A percentile compares a stretch with the other conserved stretches of the same genome.
Conservation (phyloP, 2,888 invertebrate genomes). For the Cataglyphis albicans region DNA sequence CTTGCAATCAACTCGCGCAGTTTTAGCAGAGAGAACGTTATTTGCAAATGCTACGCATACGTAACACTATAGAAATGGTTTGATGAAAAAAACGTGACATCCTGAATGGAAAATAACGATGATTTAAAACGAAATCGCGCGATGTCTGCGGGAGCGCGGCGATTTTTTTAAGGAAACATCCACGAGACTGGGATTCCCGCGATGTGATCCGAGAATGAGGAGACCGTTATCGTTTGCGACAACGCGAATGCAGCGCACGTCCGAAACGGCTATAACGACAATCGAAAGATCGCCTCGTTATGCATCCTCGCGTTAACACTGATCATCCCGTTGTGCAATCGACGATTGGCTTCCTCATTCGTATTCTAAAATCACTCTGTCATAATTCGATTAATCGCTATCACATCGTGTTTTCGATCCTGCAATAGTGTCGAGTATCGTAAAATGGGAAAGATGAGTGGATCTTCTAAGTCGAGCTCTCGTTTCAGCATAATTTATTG, state of each 20-base stretch:
- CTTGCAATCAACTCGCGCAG: conserved; percentile 71
- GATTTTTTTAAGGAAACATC: conserved; percentile 14
- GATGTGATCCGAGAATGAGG: conserved; percentile 34
- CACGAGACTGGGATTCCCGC: conserved; percentile 44
- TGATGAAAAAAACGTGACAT: conserved; percentile 40
- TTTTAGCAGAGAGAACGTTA: conserved; percentile 62
- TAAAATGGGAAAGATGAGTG: conserved; percentile 32
- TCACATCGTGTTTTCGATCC: conserved; percentile 30
- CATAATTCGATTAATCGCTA: conserved; percentile 32
- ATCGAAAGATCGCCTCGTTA: conserved; percentile 28
- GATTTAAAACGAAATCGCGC: conserved; percentile 54
- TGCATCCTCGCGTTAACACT: not conserved
- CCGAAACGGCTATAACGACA: conserved; percentile 1
- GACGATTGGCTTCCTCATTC: conserved; percentile 23
- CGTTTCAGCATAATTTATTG: conserved; percentile 25
- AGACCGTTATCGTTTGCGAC: conserved; percentile 62
- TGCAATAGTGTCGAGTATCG: conserved; percentile 35
- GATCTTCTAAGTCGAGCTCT: conserved; percentile 30
- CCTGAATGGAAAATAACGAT: conserved; percentile 31
- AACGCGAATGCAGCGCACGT: conserved; percentile 30
- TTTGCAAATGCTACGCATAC: conserved; percentile 20
- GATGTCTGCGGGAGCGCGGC: conserved; percentile 8
- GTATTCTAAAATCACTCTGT: conserved; percentile 15
- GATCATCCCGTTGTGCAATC: conserved; percentile 36
- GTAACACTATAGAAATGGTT: conserved; percentile 32